Base-by-base conservation (phyloP, 23 tunicate species). In the Phallusia fumigata region DNA sequence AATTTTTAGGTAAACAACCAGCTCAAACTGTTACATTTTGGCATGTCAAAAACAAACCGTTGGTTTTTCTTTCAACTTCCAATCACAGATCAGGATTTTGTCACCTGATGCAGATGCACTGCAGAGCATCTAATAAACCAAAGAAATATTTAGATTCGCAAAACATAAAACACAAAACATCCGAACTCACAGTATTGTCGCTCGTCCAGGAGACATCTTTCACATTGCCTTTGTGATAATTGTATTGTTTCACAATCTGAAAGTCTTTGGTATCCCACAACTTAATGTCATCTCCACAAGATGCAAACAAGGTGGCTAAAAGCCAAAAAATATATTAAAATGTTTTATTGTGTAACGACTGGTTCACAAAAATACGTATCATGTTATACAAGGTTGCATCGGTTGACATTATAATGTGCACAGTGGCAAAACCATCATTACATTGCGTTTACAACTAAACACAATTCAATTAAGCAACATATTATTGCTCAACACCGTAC, bases 121-220 rank as follows among this genome's bases (percentile, higher is more conserved):
- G 78, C 91, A 87, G 0, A 87, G 6, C 53, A 87, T 50, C 91
- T 87, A 50, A 31, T n/a, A 53, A 8, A 80, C 2, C 2, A 74
- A 74, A 34, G 13, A 58, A 6, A 58, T 58, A 58, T 24, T 58
- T 58, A 58, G 69, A 1, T 13, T 6, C 69, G 28, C 8, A n/a
- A 58, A 24, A 1, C 15, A 6, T 58, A 58, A 58, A 58, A 58
- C 69, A 58, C 16, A n/a, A n/a, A n/a, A n/a, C n/a, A n/a, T n/a
- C n/a, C 15, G 15, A 51, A 13, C 18, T 51, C 15, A 85, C 93
- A 31, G 85, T 35, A 79, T 89, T 94, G 35, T 94, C 90, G n/a
- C 51, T 51, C 36, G 80, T 94, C 98, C 98, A 94, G 28, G 95
- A 65, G 5, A 94, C 52, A 74, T 94, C 95, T 79, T 89, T 86